Base-by-base conservation (phyloP, 2,113 vertebrate genomes). In the Penelope pileata region DNA sequence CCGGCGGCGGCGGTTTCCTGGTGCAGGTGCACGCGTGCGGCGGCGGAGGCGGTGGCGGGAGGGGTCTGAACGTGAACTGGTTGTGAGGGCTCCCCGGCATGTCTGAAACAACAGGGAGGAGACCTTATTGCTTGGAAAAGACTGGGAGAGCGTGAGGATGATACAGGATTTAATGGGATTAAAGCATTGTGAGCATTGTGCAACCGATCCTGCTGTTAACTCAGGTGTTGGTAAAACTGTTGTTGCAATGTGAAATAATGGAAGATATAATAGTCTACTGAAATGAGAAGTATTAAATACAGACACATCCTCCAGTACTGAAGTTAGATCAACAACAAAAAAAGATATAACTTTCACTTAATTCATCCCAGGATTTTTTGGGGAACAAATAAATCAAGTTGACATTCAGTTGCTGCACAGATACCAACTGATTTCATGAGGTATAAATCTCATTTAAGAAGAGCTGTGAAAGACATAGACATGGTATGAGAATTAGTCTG, bases 11-110 rank as follows among this genome's bases (percentile, higher is more conserved):
- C 0, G 98, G 98, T 32, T 99, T 99, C 60, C 99, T 97, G 95
- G 98, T 98, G 6, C 99, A 99, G 59, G 99, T 99, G 93, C 99
- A 99, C 1, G 99, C 98, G 12, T 99, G 99, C 0, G 99, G 99
- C 0, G 99, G 99, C 0, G 99, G 99, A 0, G 99, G 99, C 0
- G 99, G 99, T 0, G 99, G 99, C 0, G 99, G 99, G 68, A 99
- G 98, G 2, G 99, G 99, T 43, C 99, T 97, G 97, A 99, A 99
- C 53, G 99, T 99, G 97, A 99, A 99, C 97, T 99, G 99, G 95
- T 98, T 99, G 54, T 98, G 98, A 21, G 99, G 99, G 96, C 99
- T 99, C 86, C 97, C 98, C 42, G 98, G 98, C 94, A 99, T 98
- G 43, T 99, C 99, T 99, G 97, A 82, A 95, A 97, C 51, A 45